These are phyloP conservation scores for Gallinago paraguaiae DNA, from an alignment of 2,113 vertebrate genomes.

Conservation along the genomic window DNA sequence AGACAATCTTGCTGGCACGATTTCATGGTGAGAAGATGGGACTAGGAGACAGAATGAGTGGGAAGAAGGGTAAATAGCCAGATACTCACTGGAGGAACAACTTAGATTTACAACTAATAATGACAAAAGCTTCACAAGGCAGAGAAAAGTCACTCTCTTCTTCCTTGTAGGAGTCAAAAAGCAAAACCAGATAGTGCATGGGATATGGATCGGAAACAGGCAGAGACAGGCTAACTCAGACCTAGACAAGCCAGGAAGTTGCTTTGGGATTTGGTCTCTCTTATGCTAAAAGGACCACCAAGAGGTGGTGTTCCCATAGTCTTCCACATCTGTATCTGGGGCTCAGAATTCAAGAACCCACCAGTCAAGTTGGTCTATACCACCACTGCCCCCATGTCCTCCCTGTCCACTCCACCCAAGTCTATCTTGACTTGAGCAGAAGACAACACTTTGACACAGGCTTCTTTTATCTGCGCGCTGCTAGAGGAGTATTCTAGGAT, in stretches of 20 bases:
- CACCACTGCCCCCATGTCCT: background rate
- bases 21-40: background rate
- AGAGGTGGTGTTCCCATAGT: background rate
- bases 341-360: background rate
- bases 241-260: background rate
- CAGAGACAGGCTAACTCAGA: background rate
- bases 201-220: background rate
- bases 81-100: background rate
- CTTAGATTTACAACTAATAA: background rate
- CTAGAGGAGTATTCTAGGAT: background rate
- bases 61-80: background rate
- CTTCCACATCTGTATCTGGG: background rate
- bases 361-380: background rate
- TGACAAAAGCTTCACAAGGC: background rate
- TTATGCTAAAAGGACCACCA: background rate
- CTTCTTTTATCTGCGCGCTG: background rate
- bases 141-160: background rate
- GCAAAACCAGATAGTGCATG: background rate
- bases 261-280: background rate
- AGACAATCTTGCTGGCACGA: background rate
- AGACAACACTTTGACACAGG: background rate
- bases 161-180: background rate
- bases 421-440: background rate
- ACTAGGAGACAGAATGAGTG: background rate
- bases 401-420: background rate